Base-by-base conservation (phyloP, 53 echinoderm and acorn worm genomes). In the Echinometra lucunter region DNA sequence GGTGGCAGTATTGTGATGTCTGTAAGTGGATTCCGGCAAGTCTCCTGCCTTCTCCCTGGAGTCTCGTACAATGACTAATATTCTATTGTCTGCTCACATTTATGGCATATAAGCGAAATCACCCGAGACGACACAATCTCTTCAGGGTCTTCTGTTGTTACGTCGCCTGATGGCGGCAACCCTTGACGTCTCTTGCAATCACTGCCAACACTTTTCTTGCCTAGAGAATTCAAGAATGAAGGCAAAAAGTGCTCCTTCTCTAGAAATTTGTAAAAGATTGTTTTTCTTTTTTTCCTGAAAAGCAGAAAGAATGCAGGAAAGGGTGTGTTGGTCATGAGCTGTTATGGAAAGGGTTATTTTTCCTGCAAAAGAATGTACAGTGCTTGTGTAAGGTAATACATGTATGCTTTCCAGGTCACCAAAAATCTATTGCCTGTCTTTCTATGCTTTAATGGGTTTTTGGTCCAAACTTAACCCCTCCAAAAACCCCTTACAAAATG, bases 171-270 rank as follows among this genome's bases (percentile, higher is more conserved):
- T 78, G 78, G 78, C 78, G 19, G 78, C 78, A 78, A 78, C 78
- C 78, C 78, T 78, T 78, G 78, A 78, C 78, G 78, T 78, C 78
- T 78, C 23, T 6, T 78, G 78, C 78, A 78, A 42, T 78, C 78
- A 78, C 42, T 38, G 21, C 78, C 78, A 19, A 40, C 42, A 78
- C 23, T 18, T 35, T 35, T 19, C 78, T 78, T 40, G 38, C 78
- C 78, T 40, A 78, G 42, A 78, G 78, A 78, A 78, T 78, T 78
- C 78, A 38, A 42, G 78, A 78, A 42, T 78, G 42, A 38, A 78
- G 42, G 42, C 78, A 78, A 21, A 37, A 78, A 38, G 78, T 78
- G 42, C 42, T 78, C 40, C 40, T 40, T 78, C 40, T 78, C 40
- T 40, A 78, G 78, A 15, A 38, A 6, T 42, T 78, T 21, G 78